A percentile compares a stretch with the other conserved stretches of the same genome.
Conservation (phyloP, 2,113 vertebrate genomes). For the Gymnobelideus leadbeateri region DNA sequence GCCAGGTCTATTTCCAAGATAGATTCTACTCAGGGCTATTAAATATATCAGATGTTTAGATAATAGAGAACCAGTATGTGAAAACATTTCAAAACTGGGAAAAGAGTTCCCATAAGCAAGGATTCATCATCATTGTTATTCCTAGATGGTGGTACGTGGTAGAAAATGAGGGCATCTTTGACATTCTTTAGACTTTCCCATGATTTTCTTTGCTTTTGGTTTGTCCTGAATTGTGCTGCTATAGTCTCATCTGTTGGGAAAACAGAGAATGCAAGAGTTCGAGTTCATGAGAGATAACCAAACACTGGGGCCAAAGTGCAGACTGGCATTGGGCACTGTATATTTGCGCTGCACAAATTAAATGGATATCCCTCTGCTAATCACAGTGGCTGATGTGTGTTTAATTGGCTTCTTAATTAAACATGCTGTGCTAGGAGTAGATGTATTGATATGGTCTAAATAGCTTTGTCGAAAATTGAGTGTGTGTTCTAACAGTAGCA, state of each 20-base stretch:
- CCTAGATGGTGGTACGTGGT: neutral
- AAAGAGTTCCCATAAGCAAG: neutral
- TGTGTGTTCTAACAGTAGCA: neutral
- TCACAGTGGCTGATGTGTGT: constrained; percentile 9
- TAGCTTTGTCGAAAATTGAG: constrained; percentile 7
- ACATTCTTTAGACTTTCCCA: neutral
- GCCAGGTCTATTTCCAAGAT: neutral
- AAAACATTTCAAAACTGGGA: neutral
- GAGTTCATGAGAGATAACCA: constrained; percentile 5
- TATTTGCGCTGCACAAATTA: constrained; percentile 9
- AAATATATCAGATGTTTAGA: neutral
- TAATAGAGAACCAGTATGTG: neutral
- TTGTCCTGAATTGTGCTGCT: neutral
- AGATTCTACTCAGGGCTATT: neutral
- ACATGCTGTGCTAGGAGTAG: constrained; percentile 6
- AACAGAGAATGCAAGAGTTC: constrained; percentile 5
- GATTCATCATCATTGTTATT: neutral
- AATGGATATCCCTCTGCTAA: neutral
- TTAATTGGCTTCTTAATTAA: constrained; percentile 18
- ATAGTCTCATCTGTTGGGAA: constrained; percentile 6
- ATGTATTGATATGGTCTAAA: constrained; percentile 18
- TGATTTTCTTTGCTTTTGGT: neutral
- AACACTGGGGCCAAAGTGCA: neutral
- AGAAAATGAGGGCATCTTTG: neutral
- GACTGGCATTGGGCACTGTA: neutral